These are phyloP conservation scores for Silurus glanis DNA, from an alignment of 2,113 vertebrate species.

Conservation along the genomic window DNA sequence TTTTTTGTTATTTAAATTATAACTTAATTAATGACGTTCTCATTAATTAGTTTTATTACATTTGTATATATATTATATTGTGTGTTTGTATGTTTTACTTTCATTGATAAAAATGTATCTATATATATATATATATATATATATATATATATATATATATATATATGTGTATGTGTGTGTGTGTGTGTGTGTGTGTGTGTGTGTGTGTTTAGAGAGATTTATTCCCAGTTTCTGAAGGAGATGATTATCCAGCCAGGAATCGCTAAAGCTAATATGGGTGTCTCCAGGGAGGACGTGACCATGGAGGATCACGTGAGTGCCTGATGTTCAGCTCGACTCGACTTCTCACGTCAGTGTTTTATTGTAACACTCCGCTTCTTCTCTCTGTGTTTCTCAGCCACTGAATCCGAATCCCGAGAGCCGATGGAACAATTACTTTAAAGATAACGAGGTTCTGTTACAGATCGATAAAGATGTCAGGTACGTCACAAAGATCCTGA, in stretches of 20 bases:
- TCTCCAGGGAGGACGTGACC: slow-evolving; percentile 94
- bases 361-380: neutral
- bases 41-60: neutral
- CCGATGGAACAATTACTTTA: slow-evolving; percentile 97
- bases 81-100: neutral
- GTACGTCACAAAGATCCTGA: slow-evolving; percentile 62
- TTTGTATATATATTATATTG: too few species aligned
- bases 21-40: neutral
- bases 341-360: too few species aligned
- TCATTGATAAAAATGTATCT: neutral
- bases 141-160: too few species aligned
- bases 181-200: neutral
- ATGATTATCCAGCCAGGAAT: slow-evolving; percentile 99
- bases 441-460: slow-evolving; percentile 93
- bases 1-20: neutral
- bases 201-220: slow-evolving; percentile 78
- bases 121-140: too few species aligned
- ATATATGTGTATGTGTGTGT: too few species aligned
- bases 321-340: neutral
- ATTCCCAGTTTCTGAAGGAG: slow-evolving; percentile 93
- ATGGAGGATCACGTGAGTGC: slow-evolving; percentile 93
- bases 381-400: slow-evolving; percentile 70
- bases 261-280: slow-evolving; percentile 91
- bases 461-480: slow-evolving; percentile 99
- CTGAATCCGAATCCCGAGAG: slow-evolving; percentile 96